A percentile compares a stretch with the other conserved stretches of the same genome.
Evolutionary conservation across 2,797 vertebrate genomes (phyloP).

Genomic region (Leucoraja ocellata): DNA sequence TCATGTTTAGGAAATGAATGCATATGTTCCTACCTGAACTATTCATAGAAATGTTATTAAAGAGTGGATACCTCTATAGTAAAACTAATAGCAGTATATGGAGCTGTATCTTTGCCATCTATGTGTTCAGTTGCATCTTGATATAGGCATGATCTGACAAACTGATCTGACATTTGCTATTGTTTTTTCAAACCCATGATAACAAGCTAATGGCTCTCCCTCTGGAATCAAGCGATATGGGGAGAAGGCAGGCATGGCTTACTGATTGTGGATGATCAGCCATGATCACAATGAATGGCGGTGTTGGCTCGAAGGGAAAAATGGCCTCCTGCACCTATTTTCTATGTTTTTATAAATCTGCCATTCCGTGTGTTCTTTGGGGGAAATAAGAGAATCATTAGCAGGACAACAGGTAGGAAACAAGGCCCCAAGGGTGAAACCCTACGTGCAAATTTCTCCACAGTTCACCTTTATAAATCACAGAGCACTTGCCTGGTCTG

Average conservation of each 20-base stretch:
- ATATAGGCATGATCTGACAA: background rate
- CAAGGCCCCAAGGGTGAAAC: background rate
- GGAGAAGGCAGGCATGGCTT: no score
- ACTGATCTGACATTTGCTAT: background rate
- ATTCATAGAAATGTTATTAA: background rate
- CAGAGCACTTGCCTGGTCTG: background rate
- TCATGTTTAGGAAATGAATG: background rate
- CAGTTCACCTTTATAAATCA: background rate
- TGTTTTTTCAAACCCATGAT: background rate
- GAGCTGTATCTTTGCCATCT: background rate
- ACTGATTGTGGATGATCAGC: no score
- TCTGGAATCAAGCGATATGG: no score
- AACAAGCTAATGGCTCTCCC: background rate
- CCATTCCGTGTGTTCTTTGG: background rate
- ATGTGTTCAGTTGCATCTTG: background rate
- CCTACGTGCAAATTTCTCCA: background rate
- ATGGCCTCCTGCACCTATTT: no score
- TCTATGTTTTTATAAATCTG: background rate
- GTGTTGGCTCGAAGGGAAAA: no score
- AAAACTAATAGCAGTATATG: background rate
- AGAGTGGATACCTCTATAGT: background rate
- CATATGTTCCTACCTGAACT: background rate
- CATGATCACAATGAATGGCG: no score
- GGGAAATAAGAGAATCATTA: background rate
- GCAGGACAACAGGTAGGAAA: background rate